Conservation (phyloP, 2,888 invertebrate genomes). For the Ligdia adustata region DNA sequence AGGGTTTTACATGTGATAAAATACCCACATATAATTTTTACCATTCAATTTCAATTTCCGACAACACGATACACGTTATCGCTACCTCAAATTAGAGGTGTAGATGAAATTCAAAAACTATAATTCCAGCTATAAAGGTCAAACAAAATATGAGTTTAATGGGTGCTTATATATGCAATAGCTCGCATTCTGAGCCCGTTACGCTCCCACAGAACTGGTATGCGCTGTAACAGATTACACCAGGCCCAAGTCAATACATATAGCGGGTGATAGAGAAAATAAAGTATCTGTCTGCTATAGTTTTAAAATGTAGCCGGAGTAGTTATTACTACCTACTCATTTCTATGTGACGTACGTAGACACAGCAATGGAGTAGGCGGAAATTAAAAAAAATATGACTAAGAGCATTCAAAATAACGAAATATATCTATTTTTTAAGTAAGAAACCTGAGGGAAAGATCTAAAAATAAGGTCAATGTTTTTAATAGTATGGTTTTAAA, state of each 20-base stretch:
- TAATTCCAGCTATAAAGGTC: conserved; percentile 28
- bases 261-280: no score
- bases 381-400: no score
- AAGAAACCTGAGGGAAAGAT: no score
- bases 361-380: no score
- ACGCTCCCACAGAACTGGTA: conserved; percentile 43
- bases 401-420: no score
- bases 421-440: no score
- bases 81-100: conserved; percentile 25
- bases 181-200: conserved; percentile 34
- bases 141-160: conserved; percentile 33
- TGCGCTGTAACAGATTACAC: conserved; percentile 26
- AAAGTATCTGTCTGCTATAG: no score
- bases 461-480: no score
- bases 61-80: conserved; percentile 15
- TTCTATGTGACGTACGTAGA: no score
- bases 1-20: conserved; percentile 6
- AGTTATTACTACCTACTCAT: no score
- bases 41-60: conserved; percentile 21
- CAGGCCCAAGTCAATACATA: background rate
- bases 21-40: conserved; percentile 5
- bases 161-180: conserved; percentile 31
- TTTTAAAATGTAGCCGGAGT: no score
- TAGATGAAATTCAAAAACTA: conserved; percentile 28
- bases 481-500: no score